A percentile compares a stretch with the other conserved stretches of the same genome.
phyloP scores from a whole-genome alignment of 1,140 invertebrate genomes.

The Stenopsyche tienmushanensis region DNA sequence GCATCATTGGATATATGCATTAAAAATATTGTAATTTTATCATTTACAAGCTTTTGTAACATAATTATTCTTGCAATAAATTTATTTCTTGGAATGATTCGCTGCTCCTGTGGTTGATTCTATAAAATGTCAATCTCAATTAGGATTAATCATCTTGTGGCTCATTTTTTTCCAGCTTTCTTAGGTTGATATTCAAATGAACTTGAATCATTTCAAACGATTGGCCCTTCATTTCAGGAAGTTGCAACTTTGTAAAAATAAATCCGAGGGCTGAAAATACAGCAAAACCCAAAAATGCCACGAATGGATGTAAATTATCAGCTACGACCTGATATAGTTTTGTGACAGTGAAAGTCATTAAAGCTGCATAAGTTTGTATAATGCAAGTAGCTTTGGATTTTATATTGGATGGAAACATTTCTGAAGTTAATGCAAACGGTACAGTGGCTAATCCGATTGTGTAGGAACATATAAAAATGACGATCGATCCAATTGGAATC shows the following conservation, averaged over 20 bases:
- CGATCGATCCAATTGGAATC: conserved; percentile 66
- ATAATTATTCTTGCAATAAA: neutral
- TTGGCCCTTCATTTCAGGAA: conserved; percentile 84
- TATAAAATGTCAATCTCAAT: too few species aligned
- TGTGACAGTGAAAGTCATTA: conserved; percentile 68
- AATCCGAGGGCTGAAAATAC: conserved; percentile 63
- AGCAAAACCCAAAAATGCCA: conserved; percentile 74
- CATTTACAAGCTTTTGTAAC: neutral
- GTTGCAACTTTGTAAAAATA: conserved; percentile 62
- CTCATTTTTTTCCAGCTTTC: too few species aligned
- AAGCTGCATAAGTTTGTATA: conserved; percentile 55
- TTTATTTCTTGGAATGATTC: neutral
- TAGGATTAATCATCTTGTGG: too few species aligned
- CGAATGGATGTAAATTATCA: conserved; percentile 63
- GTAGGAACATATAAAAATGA: conserved; percentile 71
- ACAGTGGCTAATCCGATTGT: conserved; percentile 71
- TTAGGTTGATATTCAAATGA: conserved; percentile 44
- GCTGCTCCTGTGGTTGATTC: too few species aligned
- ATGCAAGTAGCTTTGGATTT: conserved; percentile 65
- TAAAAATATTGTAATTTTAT: too few species aligned
- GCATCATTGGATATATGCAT: too few species aligned
- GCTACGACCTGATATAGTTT: conserved; percentile 70
- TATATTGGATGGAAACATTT: conserved; percentile 72
- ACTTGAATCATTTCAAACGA: conserved; percentile 61
- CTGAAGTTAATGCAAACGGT: conserved; percentile 70